phyloP scores from a whole-genome alignment of 2,113 vertebrate genomes.

The Nesoenas mayeri region DNA sequence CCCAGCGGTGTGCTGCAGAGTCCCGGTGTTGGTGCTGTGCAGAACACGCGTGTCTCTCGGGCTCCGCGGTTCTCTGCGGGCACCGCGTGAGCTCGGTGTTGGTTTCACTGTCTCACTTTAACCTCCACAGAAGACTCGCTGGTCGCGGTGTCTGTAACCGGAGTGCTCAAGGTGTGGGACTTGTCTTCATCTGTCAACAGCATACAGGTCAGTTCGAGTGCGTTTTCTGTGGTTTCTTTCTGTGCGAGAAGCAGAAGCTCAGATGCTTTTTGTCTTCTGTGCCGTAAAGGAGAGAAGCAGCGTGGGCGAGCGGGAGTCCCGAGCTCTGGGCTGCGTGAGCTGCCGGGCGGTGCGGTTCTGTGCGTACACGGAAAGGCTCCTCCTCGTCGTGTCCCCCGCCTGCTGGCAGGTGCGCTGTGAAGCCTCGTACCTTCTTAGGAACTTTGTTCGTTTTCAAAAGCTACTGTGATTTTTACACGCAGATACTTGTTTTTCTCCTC shows the following conservation, averaged over 20 bases:
- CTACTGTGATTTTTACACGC: not conserved
- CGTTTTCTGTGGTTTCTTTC: not conserved
- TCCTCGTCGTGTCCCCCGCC: conserved; percentile 75
- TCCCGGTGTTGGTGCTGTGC: not conserved
- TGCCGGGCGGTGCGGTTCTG: conserved; percentile 78
- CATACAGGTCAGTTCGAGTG: conserved; percentile 83
- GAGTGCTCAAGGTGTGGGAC: conserved; percentile 80
- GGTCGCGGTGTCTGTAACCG: conserved; percentile 74
- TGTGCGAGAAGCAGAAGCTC: not conserved
- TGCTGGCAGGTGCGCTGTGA: conserved; percentile 78
- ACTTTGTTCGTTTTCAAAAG: not conserved
- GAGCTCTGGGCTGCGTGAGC: conserved; percentile 58
- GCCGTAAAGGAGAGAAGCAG: conserved; percentile 71
- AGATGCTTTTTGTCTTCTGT: not conserved
- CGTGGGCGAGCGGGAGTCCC: conserved; percentile 78
- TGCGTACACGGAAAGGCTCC: conserved; percentile 76
- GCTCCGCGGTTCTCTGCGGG: not conserved
- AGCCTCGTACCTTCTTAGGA: not conserved
- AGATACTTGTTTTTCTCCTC: not conserved
- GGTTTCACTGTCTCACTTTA: not conserved
- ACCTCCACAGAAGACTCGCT: conserved; percentile 78
- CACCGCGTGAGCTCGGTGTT: not conserved
- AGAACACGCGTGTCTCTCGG: not conserved
- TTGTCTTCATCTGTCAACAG: conserved; percentile 75
- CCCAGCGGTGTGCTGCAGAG: not conserved